Conservation (phyloP, 1,140 invertebrate genomes). For the Drosophila littoralis region DNA sequence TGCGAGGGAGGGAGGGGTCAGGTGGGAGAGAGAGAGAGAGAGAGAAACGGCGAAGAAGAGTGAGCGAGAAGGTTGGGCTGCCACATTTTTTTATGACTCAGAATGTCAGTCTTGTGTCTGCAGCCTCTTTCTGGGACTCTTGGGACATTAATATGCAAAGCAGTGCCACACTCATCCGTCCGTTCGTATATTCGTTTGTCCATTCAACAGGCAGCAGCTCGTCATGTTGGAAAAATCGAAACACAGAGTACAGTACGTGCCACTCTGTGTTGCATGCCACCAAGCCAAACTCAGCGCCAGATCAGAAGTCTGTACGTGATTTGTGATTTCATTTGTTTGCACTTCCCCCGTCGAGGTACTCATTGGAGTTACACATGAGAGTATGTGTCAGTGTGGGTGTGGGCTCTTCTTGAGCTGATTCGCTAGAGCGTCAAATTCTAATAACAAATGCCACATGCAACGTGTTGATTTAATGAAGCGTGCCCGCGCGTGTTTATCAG, state of each 20-base stretch:
- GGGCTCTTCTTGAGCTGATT: constrained; percentile 25
- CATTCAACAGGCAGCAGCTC: constrained; percentile 43
- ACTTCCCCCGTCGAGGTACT: constrained; percentile 47
- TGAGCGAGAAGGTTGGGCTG: neutral
- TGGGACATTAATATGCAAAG: constrained; percentile 72
- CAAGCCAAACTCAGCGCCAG: constrained; percentile 15
- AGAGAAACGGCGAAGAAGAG: neutral
- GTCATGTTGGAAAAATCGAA: constrained; percentile 59
- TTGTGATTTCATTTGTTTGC: constrained; percentile 74
- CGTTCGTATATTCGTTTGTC: constrained; percentile 28
- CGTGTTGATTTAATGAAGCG: constrained; percentile 82
- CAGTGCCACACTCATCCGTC: constrained; percentile 30
- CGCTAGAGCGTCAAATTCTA: constrained; percentile 50
- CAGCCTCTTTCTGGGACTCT: constrained; percentile 27
- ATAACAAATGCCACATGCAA: constrained; percentile 75
- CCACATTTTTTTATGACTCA: constrained; percentile 2
- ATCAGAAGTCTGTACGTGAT: constrained; percentile 64
- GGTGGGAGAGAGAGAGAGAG: constrained; percentile 9
- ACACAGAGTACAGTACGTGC: constrained; percentile 14
- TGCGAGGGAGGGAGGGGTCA: neutral
- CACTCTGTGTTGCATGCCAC: constrained; percentile 7
- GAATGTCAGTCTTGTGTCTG: constrained; percentile 12
- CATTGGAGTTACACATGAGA: constrained; percentile 8
- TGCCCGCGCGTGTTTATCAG: constrained; percentile 77
- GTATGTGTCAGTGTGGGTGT: constrained; percentile 3